phyloP scores from a whole-genome alignment of 2,797 vertebrate genomes.

The Bradypodion ventrale region DNA sequence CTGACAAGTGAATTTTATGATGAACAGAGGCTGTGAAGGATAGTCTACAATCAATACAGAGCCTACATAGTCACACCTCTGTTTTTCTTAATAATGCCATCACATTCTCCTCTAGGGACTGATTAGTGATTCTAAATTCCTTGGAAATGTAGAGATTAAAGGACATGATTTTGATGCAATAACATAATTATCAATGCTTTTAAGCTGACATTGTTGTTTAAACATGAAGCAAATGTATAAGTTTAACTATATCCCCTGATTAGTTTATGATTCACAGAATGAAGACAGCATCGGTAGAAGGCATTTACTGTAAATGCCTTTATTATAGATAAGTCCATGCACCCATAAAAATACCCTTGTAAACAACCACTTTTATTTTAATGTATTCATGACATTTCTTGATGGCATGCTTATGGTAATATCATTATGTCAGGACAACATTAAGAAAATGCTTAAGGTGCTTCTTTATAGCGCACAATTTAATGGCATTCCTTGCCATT shows the following conservation, averaged over 20 bases:
- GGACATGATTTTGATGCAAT: conserved; percentile 34
- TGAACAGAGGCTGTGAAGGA: background rate
- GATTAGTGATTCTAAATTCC: conserved; percentile 15
- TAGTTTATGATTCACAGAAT: conserved; percentile 35
- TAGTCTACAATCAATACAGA: background rate
- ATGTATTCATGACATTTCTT: conserved; percentile 33
- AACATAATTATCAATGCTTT: conserved; percentile 28
- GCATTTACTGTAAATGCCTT: conserved; percentile 47
- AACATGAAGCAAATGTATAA: conserved; percentile 17
- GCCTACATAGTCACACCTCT: background rate
- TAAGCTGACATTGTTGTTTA: conserved; percentile 33
- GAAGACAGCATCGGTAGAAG: conserved; percentile 38
- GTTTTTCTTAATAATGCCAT: conserved; percentile 28
- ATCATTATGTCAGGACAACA: conserved; percentile 24
- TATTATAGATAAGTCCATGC: conserved; percentile 40
- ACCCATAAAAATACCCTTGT: conserved; percentile 32
- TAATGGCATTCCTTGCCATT: conserved; percentile 4
- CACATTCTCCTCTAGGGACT: conserved; percentile 9
- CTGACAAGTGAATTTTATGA: background rate
- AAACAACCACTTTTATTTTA: conserved; percentile 54
- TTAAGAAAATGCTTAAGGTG: conserved; percentile 44
- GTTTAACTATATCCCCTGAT: conserved; percentile 33
- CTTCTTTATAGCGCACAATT: conserved; percentile 13
- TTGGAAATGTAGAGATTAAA: conserved; percentile 38
- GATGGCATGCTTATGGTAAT: conserved; percentile 43